phyloP scores from a whole-genome alignment of 2,797 vertebrate genomes.

The Lepilemur septentrionalis region DNA sequence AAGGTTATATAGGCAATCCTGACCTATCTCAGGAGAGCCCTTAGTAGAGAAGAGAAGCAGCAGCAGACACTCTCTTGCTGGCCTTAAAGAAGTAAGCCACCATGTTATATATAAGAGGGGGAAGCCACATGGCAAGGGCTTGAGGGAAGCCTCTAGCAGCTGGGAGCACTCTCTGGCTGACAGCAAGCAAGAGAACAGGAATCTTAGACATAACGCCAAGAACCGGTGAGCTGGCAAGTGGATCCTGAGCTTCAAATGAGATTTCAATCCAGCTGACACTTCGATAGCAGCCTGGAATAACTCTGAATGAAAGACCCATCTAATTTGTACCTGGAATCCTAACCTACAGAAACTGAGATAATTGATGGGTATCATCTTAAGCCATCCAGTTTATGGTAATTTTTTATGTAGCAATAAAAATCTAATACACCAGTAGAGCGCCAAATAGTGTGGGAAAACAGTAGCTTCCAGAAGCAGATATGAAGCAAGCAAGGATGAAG shows the following conservation, averaged over 20 bases:
- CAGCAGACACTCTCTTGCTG: neutral
- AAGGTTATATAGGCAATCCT: neutral
- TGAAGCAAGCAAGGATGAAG: neutral
- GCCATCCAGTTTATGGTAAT: neutral
- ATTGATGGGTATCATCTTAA: neutral
- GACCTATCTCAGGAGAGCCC: neutral
- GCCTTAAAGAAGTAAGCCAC: neutral
- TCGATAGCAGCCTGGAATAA: neutral
- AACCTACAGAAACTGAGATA: neutral
- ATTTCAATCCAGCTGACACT: neutral
- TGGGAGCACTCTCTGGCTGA: neutral
- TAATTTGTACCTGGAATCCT: neutral
- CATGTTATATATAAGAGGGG: neutral
- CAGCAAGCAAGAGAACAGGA: neutral
- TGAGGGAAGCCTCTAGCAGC: neutral
- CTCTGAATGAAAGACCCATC: neutral
- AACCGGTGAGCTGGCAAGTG: neutral
- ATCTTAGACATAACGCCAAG: neutral
- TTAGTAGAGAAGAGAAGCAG: neutral
- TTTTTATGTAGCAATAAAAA: neutral
- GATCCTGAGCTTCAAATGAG: neutral
- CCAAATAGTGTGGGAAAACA: neutral
- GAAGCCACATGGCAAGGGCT: neutral
- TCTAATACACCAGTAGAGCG: neutral
- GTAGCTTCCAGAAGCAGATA: neutral